Percentiles rank a stretch among this genome's conserved stretches.
phyloP scores from a whole-genome alignment of 2,888 invertebrate species.

The Phytoseiulus persimilis region DNA sequence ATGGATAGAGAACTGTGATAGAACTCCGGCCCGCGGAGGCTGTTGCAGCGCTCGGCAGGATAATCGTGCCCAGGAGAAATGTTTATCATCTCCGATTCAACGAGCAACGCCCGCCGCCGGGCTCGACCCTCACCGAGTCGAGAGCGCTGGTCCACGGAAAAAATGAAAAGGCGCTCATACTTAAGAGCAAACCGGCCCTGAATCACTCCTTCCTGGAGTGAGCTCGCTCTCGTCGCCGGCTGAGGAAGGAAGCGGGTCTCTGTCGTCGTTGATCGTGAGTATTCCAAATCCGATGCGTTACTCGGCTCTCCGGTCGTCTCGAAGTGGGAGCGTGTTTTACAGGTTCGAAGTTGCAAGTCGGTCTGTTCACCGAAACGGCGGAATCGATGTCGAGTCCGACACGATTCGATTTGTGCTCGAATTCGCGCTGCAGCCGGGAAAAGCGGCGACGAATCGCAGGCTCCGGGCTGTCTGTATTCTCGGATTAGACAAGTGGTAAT shows the following conservation, averaged over 20 bases:
- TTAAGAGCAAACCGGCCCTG: too few species aligned
- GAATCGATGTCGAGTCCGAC: neutral
- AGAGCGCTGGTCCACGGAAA: too few species aligned
- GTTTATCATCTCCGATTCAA: slow-evolving; percentile 5
- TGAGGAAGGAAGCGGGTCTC: too few species aligned
- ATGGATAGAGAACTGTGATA: neutral
- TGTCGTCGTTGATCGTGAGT: neutral
- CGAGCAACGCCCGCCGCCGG: neutral
- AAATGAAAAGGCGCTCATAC: too few species aligned
- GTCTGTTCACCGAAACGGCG: neutral
- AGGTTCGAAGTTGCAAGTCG: neutral
- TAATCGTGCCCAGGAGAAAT: neutral
- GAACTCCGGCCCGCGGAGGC: neutral
- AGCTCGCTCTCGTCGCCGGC: too few species aligned
- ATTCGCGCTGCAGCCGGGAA: neutral
- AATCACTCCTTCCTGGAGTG: too few species aligned
- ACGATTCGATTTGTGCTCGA: neutral
- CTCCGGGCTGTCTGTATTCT: neutral
- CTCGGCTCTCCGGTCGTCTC: neutral
- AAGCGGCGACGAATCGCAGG: neutral
- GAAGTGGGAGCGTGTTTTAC: neutral
- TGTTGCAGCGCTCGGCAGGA: neutral
- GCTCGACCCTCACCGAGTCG: neutral
- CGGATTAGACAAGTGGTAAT: neutral
- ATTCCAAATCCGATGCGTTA: neutral